Evolutionary conservation across 2,797 vertebrate species (phyloP).

Genomic region (Siniperca scherzeri): DNA sequence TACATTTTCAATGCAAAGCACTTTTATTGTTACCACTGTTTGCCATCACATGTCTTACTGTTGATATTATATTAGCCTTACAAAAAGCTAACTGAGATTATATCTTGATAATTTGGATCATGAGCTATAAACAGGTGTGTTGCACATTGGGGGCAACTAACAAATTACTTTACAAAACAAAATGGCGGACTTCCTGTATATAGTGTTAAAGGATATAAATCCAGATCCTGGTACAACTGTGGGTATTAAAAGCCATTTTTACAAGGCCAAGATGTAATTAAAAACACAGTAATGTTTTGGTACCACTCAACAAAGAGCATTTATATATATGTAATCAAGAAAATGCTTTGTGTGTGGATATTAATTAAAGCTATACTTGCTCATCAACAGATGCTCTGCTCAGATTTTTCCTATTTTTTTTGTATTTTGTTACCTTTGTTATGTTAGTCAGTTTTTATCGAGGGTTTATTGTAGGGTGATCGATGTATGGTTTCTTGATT

Average conservation of each 20-base stretch:
- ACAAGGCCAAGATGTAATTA: no score
- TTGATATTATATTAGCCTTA: neutral
- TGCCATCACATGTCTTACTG: neutral
- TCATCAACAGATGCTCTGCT: neutral
- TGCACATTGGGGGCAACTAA: neutral
- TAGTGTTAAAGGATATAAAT: neutral
- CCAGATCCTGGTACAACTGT: neutral
- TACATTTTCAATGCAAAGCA: neutral
- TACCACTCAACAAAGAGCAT: no score
- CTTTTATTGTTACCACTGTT: neutral
- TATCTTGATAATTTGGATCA: neutral
- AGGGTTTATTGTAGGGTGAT: slow-evolving; percentile 3
- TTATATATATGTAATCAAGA: no score
- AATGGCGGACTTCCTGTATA: neutral
- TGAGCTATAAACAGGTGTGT: neutral
- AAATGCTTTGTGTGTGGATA: neutral
- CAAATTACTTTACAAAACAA: neutral
- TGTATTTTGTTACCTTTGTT: neutral
- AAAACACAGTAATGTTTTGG: no score
- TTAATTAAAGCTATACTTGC: neutral
- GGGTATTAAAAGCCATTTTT: neutral
- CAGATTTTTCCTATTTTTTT: neutral
- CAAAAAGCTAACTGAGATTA: neutral
- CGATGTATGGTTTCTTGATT: neutral
- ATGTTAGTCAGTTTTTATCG: neutral